Conservation (phyloP, 2,113 vertebrate genomes). For the Pardalotus punctatus region DNA sequence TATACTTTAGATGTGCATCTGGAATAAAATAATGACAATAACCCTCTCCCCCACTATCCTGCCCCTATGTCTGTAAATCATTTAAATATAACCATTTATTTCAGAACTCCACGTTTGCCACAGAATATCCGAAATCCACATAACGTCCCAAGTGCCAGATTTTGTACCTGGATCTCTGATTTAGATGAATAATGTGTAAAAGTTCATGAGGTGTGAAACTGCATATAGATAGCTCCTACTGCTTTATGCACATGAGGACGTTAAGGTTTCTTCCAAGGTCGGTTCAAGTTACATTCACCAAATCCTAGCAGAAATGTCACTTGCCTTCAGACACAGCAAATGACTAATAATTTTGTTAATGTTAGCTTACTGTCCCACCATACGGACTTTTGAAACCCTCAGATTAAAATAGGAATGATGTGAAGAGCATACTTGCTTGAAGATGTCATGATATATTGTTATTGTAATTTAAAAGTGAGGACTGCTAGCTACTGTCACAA, state of each 20-base stretch:
- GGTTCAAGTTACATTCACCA: constrained; percentile 39
- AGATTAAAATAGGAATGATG: not conserved
- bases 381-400: not conserved
- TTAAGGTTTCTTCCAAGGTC: constrained; percentile 60
- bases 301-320: constrained; percentile 26
- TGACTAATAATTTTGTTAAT: constrained; percentile 13
- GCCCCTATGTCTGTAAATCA: not conserved
- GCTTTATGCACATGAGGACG: constrained; percentile 46
- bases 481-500: not conserved
- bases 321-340: not conserved
- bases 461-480: not conserved
- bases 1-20: not conserved
- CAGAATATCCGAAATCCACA: constrained; percentile 17
- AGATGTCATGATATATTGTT: not conserved
- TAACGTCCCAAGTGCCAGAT: constrained; percentile 37
- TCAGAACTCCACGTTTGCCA: not conserved
- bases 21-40: not conserved
- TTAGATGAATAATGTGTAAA: constrained; percentile 61
- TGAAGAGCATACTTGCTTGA: not conserved
- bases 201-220: constrained; percentile 68
- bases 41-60: not conserved
- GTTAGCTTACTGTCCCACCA: not conserved
- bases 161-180: constrained; percentile 49
- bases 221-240: constrained; percentile 50
- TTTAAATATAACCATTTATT: constrained; percentile 22